Evolutionary conservation across 2,888 invertebrate genomes (phyloP).

Genomic region (Tuberolachnus salignus): DNA sequence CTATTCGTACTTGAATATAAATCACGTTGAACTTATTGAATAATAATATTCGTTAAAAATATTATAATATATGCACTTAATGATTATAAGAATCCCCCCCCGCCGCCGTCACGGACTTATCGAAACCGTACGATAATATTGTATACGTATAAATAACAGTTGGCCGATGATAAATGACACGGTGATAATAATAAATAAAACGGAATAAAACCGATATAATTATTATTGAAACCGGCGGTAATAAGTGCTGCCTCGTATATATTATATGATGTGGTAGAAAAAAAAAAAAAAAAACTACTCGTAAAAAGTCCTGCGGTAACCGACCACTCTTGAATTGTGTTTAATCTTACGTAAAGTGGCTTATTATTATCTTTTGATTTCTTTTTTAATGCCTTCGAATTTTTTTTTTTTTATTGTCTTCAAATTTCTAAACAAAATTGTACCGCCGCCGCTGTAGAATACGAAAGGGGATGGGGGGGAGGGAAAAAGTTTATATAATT

Average conservation of each 20-base stretch:
- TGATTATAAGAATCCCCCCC: too few species aligned
- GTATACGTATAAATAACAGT: too few species aligned
- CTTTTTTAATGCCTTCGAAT: background rate
- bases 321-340: background rate
- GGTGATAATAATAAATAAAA: background rate
- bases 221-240: background rate
- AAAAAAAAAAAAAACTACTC: background rate
- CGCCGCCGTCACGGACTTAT: too few species aligned
- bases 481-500: conserved; percentile 7
- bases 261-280: background rate
- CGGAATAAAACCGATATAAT: background rate
- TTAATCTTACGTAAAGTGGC: conserved; percentile 18
- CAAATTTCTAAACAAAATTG: conserved; percentile 17
- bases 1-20: too few species aligned
- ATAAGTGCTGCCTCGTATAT: background rate
- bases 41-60: too few species aligned
- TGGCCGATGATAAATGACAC: background rate
- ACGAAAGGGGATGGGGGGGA: too few species aligned
- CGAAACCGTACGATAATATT: background rate
- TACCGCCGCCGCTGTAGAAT: background rate
- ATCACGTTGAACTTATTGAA: too few species aligned
- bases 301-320: background rate
- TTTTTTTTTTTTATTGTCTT: background rate
- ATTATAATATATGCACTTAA: too few species aligned
- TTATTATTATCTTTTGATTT: conserved; percentile 2